These are phyloP conservation scores for Macrobrachium nipponense DNA, from an alignment of 1,140 invertebrate genomes.

Conservation along the genomic window DNA sequence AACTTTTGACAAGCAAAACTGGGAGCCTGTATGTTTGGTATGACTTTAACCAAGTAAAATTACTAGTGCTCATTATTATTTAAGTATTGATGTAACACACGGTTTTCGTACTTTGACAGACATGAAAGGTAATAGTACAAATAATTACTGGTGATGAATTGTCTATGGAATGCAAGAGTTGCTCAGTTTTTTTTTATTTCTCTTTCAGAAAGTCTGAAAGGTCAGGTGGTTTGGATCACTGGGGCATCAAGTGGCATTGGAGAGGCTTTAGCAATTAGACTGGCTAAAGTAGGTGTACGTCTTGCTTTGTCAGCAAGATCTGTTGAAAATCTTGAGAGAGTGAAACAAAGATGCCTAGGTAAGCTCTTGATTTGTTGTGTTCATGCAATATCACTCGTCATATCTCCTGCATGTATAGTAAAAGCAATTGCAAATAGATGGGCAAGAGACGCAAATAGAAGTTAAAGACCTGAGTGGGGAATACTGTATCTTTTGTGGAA, in stretches of 20 bases:
- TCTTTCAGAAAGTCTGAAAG: slow-evolving; percentile 69
- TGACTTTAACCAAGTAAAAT: no score
- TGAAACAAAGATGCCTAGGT: slow-evolving; percentile 79
- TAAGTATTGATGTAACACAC: no score
- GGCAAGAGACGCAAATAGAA: neutral
- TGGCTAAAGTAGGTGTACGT: slow-evolving; percentile 79
- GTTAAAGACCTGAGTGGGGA: no score
- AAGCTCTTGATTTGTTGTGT: slow-evolving; percentile 62
- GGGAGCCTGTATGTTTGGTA: no score
- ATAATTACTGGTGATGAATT: neutral
- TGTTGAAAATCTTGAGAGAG: slow-evolving; percentile 78
- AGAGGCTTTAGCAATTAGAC: slow-evolving; percentile 78
- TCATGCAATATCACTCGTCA: neutral
- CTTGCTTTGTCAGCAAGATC: slow-evolving; percentile 83
- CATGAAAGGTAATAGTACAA: no score
- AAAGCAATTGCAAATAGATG: neutral
- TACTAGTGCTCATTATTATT: no score
- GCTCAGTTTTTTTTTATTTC: neutral
- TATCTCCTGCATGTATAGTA: neutral
- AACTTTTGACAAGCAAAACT: no score
- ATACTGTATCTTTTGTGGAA: no score
- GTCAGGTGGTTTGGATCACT: slow-evolving; percentile 89
- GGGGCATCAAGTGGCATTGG: slow-evolving; percentile 92
- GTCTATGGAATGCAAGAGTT: neutral
- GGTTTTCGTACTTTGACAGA: no score